Evolutionary conservation across 1,140 invertebrate genomes (phyloP).

Genomic region (Cataglyphis hispanica): DNA sequence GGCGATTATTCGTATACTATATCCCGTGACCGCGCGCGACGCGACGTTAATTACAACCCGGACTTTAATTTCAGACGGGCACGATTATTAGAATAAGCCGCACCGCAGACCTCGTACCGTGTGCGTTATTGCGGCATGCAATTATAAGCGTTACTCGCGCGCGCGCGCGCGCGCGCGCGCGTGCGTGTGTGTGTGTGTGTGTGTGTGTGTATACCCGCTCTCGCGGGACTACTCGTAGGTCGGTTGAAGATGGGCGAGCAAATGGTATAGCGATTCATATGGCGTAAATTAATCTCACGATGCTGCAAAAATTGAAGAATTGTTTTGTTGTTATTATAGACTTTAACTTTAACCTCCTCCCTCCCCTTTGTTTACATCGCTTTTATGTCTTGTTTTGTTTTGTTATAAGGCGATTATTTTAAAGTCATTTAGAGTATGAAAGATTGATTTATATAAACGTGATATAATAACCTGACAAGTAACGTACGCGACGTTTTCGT

Average conservation of each 20-base stretch:
- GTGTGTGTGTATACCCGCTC: not conserved
- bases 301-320: not conserved
- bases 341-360: not conserved
- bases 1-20: conserved; percentile 73
- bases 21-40: conserved; percentile 49
- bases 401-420: not conserved
- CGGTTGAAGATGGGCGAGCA: conserved; percentile 24
- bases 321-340: not conserved
- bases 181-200: too few species aligned
- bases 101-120: conserved; percentile 27
- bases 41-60: conserved; percentile 73
- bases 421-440: not conserved
- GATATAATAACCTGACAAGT: not conserved
- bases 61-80: conserved; percentile 73
- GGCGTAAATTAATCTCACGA: conserved; percentile 35
- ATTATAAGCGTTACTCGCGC: conserved; percentile 45
- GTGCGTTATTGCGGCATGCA: conserved; percentile 68
- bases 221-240: not conserved
- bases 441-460: not conserved
- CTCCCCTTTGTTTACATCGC: too few species aligned
- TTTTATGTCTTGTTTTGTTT: not conserved
- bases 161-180: too few species aligned
- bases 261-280: conserved; percentile 14
- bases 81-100: conserved; percentile 75
- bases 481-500: not conserved